Evolutionary conservation across 2,888 invertebrate genomes (phyloP).

Genomic region (Strigamia crassipes): DNA sequence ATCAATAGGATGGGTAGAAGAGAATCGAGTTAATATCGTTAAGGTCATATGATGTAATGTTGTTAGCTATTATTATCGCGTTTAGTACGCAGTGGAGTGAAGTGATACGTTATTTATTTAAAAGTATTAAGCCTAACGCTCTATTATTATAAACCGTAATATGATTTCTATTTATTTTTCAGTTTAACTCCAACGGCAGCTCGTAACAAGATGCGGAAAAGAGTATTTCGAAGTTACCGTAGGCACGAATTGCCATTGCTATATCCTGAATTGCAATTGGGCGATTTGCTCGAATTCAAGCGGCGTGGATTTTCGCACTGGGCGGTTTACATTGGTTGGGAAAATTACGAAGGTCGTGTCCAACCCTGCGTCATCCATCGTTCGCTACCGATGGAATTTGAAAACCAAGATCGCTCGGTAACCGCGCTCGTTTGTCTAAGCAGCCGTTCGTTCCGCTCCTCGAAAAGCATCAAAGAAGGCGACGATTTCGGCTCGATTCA

Average conservation of each 20-base stretch:
- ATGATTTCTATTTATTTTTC: neutral
- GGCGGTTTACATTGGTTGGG: constrained; percentile 46
- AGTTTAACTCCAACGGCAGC: neutral
- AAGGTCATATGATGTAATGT: too few relatives aligned
- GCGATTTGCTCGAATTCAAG: constrained; percentile 48
- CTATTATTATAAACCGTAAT: neutral
- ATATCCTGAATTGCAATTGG: neutral
- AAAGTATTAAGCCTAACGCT: neutral
- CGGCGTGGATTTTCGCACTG: constrained; percentile 46
- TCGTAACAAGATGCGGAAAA: neutral
- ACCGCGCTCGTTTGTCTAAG: neutral
- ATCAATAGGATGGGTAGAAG: too few relatives aligned
- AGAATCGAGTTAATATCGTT: too few relatives aligned
- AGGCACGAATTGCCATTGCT: neutral
- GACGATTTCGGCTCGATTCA: constrained; percentile 38
- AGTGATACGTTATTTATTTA: too few relatives aligned
- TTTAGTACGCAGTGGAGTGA: too few relatives aligned
- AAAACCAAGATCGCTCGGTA: neutral
- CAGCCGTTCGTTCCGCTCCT: neutral
- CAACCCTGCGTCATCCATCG: constrained; percentile 45
- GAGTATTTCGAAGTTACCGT: constrained; percentile 36
- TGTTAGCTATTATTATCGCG: too few relatives aligned
- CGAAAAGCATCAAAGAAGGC: neutral
- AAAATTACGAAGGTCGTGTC: neutral
- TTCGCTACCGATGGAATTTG: constrained; percentile 13